Conservation (phyloP, 2,797 vertebrate genomes). For the Ibycter americanus region DNA sequence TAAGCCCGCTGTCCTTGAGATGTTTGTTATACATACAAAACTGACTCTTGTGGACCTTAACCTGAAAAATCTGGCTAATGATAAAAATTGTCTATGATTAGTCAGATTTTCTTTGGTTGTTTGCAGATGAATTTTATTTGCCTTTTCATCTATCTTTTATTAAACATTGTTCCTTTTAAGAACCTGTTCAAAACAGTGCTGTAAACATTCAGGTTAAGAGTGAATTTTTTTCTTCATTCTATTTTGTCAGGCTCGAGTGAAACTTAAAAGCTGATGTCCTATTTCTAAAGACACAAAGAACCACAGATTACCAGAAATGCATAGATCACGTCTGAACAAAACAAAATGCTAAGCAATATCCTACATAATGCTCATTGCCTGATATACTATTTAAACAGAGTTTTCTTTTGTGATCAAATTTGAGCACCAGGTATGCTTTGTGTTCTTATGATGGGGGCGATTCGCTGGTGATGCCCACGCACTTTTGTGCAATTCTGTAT, state of each 20-base stretch:
- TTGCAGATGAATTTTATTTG: not conserved
- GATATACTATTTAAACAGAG: not conserved
- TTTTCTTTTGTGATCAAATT: not conserved
- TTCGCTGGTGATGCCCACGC: rapidly evolving
- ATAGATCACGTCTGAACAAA: not conserved
- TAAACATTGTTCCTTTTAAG: not conserved
- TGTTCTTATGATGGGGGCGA: not conserved
- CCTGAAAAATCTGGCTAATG: not conserved
- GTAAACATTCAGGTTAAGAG: not conserved
- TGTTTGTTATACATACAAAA: not conserved
- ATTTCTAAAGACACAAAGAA: not conserved
- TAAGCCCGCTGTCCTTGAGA: not conserved
- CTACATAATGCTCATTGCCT: not conserved
- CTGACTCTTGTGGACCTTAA: not conserved
- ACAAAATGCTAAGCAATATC: not conserved
- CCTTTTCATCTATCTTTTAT: not conserved
- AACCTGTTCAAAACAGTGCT: not conserved
- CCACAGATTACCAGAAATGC: not conserved
- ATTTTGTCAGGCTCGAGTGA: not conserved
- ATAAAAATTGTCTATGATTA: not conserved
- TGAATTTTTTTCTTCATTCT: not conserved
- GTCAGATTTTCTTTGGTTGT: not conserved
- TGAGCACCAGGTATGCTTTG: not conserved
- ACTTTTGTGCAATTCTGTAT: not conserved
- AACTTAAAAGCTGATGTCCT: not conserved